Conservation (phyloP, 2,888 invertebrate genomes). For the Acholoe squamosa region DNA sequence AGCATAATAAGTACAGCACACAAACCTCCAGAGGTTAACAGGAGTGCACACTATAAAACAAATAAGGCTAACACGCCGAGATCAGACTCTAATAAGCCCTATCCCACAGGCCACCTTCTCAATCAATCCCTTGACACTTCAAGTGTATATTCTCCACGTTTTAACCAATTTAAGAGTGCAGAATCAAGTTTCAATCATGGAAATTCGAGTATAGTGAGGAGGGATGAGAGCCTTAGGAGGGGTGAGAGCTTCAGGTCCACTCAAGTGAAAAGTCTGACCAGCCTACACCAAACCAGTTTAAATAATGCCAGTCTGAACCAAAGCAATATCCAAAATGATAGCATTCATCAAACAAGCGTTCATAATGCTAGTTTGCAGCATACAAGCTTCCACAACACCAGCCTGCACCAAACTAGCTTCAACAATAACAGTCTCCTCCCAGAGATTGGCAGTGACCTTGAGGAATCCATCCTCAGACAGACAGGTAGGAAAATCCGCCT, state of each 20-base stretch:
- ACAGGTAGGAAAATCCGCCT: not conserved
- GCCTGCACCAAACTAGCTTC: not conserved
- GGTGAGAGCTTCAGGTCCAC: not conserved
- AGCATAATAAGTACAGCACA: conserved; percentile 7
- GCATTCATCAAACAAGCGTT: not conserved
- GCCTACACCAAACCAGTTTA: conserved; percentile 1
- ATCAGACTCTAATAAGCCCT: not conserved
- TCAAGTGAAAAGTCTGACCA: not conserved
- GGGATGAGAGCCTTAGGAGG: not conserved
- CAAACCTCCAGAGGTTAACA: not conserved
- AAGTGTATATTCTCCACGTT: not conserved
- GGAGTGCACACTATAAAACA: not conserved
- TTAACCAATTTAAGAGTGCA: not conserved
- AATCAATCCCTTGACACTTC: not conserved
- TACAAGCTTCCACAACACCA: not conserved
- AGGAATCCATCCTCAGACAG: not conserved
- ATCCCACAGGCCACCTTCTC: not conserved
- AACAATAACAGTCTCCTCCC: not conserved
- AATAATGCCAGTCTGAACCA: not conserved
- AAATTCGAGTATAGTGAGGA: too few relatives aligned
- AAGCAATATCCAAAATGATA: not conserved
- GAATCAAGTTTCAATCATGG: too few relatives aligned
- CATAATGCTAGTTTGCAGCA: not conserved
- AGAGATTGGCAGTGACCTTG: not conserved
- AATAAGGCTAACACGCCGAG: not conserved